Percentiles rank a stretch among this genome's conserved stretches.
These are phyloP conservation scores for Caenorhabditis sinica DNA, from an alignment of 2,888 invertebrate genomes.

Conservation along the genomic window DNA sequence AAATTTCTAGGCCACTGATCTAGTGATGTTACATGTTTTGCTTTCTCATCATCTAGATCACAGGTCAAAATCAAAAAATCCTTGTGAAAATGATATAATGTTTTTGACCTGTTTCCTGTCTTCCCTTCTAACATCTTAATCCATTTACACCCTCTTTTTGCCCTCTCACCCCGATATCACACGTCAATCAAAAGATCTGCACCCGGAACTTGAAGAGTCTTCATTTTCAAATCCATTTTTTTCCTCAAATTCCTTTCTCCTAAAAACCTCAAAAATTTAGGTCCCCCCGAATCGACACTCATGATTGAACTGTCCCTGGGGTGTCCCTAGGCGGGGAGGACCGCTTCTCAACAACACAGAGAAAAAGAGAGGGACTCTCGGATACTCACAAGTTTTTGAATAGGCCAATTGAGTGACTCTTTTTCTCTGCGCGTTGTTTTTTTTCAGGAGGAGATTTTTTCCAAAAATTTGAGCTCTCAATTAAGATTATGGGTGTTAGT, in stretches of 20 bases:
- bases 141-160: neutral
- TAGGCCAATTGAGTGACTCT: neutral
- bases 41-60: too few relatives aligned
- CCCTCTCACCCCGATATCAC: neutral
- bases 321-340: slow-evolving; percentile 38
- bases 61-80: too few relatives aligned
- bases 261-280: neutral
- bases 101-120: neutral
- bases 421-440: too few relatives aligned
- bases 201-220: slow-evolving; percentile 37
- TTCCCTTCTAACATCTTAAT: slow-evolving; percentile 2
- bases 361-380: slow-evolving; percentile 7
- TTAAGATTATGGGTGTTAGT: too few relatives aligned
- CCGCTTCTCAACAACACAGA: neutral
- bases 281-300: slow-evolving; percentile 31
- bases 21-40: neutral
- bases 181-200: slow-evolving; percentile 48
- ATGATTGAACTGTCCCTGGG: slow-evolving; percentile 65
- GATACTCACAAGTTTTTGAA: slow-evolving; percentile 8
- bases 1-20: neutral
- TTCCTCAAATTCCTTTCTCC: slow-evolving; percentile 10
- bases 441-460: too few relatives aligned
- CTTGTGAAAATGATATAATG: too few relatives aligned
- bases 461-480: too few relatives aligned
- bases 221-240: too few relatives aligned